These are phyloP conservation scores for Sericinus montela DNA, from an alignment of 2,888 invertebrate genomes.

Conservation along the genomic window DNA sequence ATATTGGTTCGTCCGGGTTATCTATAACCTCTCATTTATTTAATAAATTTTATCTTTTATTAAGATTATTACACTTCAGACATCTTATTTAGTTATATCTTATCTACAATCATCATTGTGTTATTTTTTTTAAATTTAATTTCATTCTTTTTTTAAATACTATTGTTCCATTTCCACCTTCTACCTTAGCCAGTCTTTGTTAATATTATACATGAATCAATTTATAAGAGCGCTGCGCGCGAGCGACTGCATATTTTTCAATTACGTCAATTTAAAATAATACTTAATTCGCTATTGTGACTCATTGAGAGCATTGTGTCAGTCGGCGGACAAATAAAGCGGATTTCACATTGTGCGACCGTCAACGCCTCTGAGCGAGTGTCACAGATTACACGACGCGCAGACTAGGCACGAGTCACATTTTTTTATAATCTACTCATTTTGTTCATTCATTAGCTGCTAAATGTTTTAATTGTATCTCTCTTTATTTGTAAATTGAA, in stretches of 20 bases:
- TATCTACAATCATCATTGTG: too few species aligned
- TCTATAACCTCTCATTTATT: too few species aligned
- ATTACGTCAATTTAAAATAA: conserved; percentile 80
- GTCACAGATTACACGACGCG: neutral
- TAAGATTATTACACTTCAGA: too few species aligned
- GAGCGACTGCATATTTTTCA: conserved; percentile 77
- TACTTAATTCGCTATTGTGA: conserved; percentile 78
- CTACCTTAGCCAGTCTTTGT: conserved; percentile 41
- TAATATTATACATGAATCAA: conserved; percentile 74
- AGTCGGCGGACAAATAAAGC: conserved; percentile 46
- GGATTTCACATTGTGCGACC: conserved; percentile 32
- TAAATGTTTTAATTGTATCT: too few species aligned
- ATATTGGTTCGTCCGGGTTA: too few species aligned
- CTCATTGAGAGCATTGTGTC: conserved; percentile 73
- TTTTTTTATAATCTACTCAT: too few species aligned
- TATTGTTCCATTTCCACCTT: conserved; percentile 9
- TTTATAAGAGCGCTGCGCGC: conserved; percentile 66
- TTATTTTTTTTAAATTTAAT: too few species aligned
- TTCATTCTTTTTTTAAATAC: too few species aligned
- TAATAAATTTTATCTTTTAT: too few species aligned
- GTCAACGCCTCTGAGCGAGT: conserved; percentile 19
- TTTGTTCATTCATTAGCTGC: too few species aligned
- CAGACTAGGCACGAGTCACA: neutral
- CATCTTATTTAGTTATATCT: too few species aligned
- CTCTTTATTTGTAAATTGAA: too few species aligned